phyloP scores from a whole-genome alignment of 2,888 invertebrate genomes.

The Acanthoscelides obtectus region DNA sequence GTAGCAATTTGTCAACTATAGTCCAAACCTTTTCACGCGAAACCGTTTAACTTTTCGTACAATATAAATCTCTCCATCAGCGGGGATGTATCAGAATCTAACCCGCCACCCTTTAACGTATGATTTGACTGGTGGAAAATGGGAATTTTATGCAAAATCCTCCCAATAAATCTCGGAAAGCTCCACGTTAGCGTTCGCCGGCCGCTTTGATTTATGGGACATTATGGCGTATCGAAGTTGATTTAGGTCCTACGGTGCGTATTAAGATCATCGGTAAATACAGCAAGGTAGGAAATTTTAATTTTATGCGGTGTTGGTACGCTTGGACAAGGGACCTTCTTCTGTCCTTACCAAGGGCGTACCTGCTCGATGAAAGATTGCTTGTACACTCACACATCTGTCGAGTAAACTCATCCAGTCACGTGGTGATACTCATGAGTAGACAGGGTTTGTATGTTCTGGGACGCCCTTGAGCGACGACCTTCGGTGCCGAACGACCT shows the following conservation, averaged over 20 bases:
- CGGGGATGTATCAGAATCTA: slow-evolving; percentile 12
- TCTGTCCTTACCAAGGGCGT: neutral
- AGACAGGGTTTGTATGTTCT: too few species aligned
- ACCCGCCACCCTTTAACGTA: slow-evolving; percentile 15
- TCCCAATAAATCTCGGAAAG: slow-evolving; percentile 16
- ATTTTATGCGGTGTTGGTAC: slow-evolving; percentile 10
- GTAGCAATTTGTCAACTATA: neutral
- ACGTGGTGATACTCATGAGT: too few species aligned
- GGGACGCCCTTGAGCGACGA: too few species aligned
- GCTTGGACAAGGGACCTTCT: neutral
- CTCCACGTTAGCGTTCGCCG: neutral
- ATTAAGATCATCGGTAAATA: slow-evolving; percentile 4
- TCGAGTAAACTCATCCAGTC: neutral
- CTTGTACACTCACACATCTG: too few species aligned
- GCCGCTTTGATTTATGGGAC: slow-evolving; percentile 15
- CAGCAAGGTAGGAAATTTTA: slow-evolving; percentile 8
- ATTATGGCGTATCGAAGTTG: neutral
- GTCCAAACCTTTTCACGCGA: neutral
- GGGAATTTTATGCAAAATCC: slow-evolving; percentile 18
- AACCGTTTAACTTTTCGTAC: neutral
- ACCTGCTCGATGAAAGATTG: too few species aligned
- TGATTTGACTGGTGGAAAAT: slow-evolving; percentile 14
- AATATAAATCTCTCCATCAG: neutral
- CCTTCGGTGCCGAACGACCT: too few species aligned
- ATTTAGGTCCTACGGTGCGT: slow-evolving; percentile 9